Conservation (phyloP, 2,888 invertebrate species). For the Cryptocephalus moraei region DNA sequence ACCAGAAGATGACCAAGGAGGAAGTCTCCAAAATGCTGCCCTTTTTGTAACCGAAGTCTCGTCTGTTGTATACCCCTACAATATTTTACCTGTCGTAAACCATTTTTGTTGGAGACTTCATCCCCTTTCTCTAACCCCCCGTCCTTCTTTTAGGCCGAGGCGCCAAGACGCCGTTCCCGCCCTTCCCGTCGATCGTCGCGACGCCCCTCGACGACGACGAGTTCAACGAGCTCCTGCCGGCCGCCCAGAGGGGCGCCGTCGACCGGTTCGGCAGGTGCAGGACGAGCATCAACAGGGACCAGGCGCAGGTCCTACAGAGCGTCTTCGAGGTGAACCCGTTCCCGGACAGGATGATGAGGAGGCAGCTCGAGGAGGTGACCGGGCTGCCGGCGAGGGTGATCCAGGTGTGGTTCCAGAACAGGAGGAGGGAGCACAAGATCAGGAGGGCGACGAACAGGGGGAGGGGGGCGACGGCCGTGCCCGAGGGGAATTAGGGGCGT, state of each 20-base stretch:
- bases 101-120: too few relatives aligned
- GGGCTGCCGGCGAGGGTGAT: slow-evolving; percentile 11
- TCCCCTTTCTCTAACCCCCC: too few relatives aligned
- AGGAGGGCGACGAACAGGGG: background rate
- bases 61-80: too few relatives aligned
- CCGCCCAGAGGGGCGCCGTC: background rate
- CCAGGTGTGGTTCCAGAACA: slow-evolving; percentile 14
- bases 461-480: too few relatives aligned
- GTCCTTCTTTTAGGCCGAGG: too few relatives aligned
- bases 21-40: too few relatives aligned
- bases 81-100: too few relatives aligned
- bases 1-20: too few relatives aligned
- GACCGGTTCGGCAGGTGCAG: slow-evolving; percentile 1
- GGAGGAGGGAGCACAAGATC: slow-evolving; percentile 10
- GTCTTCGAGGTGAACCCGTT: slow-evolving; percentile 9
- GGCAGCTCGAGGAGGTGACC: slow-evolving; percentile 8
- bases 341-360: slow-evolving; percentile 4
- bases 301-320: slow-evolving; percentile 7
- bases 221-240: background rate
- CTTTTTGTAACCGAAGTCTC: too few relatives aligned
- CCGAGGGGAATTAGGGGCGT: too few relatives aligned
- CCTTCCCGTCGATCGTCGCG: too few relatives aligned
- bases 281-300: slow-evolving; percentile 9
- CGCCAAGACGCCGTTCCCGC: too few relatives aligned
- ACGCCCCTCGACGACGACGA: slow-evolving; percentile 1